These are phyloP conservation scores for Nothoprocta pentlandii DNA, from an alignment of 2,113 vertebrate species.

Conservation along the genomic window DNA sequence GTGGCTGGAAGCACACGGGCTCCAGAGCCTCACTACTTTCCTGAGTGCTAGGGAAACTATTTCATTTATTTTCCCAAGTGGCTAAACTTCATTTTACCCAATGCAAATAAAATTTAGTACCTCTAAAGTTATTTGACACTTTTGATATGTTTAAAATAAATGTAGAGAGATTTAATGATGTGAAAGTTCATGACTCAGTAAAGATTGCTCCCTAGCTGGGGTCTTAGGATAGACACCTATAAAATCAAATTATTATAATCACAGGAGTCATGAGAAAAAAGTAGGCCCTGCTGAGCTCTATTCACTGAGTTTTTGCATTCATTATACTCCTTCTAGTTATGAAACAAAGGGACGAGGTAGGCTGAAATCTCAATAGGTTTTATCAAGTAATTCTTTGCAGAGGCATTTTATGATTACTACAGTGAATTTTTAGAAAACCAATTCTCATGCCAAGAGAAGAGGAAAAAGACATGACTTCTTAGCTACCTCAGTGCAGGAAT, in stretches of 20 bases:
- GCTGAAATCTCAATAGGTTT: slow-evolving; percentile 69
- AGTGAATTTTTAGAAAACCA: slow-evolving; percentile 44
- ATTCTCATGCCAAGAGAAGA: not conserved
- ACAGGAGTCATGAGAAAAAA: slow-evolving; percentile 69
- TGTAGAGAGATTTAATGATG: slow-evolving; percentile 75
- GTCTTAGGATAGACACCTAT: slow-evolving; percentile 77
- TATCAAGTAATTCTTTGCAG: slow-evolving; percentile 49
- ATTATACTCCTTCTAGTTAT: slow-evolving; percentile 61
- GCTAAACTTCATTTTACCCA: slow-evolving; percentile 53
- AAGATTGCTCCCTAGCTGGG: slow-evolving; percentile 68
- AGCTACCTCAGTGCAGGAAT: not conserved
- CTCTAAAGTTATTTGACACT: slow-evolving; percentile 73
- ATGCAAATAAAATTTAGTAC: slow-evolving; percentile 68
- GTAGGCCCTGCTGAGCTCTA: slow-evolving; percentile 58
- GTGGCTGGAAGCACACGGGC: not conserved
- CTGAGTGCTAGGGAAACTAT: not conserved
- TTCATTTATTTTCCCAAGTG: not conserved
- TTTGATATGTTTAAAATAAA: slow-evolving; percentile 77
- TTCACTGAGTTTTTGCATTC: slow-evolving; percentile 71
- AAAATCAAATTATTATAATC: slow-evolving; percentile 80
- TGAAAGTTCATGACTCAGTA: slow-evolving; percentile 79
- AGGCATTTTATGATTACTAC: slow-evolving; percentile 55
- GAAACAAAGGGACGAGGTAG: slow-evolving; percentile 55
- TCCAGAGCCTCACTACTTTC: not conserved
- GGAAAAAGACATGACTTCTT: not conserved